A percentile compares a stretch with the other conserved stretches of the same genome.
Conservation (phyloP, 2,888 invertebrate genomes). For the Papilio elwesi region DNA sequence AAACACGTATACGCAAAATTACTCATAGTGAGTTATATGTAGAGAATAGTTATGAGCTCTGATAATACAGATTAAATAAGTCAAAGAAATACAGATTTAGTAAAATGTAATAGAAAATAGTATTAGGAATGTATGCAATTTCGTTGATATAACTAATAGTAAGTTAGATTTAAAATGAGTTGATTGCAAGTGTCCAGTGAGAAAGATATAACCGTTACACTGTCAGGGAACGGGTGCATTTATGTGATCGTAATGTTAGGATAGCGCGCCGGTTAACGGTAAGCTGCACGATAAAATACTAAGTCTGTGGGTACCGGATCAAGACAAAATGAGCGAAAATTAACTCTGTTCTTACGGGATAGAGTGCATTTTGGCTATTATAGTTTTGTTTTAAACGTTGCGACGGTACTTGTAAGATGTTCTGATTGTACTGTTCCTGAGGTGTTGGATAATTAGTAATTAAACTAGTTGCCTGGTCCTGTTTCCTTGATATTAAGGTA, state of each 20-base stretch:
- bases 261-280: conserved; percentile 36
- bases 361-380: conserved; percentile 1
- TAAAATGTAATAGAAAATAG: too few relatives aligned
- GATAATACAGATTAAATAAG: too few relatives aligned
- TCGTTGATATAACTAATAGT: background rate
- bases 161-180: background rate
- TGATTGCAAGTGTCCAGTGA: conserved; percentile 1
- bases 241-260: conserved; percentile 36
- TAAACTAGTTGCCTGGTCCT: background rate
- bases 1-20: too few relatives aligned
- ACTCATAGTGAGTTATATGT: too few relatives aligned
- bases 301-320: background rate
- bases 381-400: background rate
- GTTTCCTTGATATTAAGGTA: background rate
- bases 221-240: conserved; percentile 36
- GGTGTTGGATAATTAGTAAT: conserved; percentile 18
- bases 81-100: too few relatives aligned
- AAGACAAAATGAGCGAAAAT: background rate
- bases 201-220: conserved; percentile 35
- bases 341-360: background rate
- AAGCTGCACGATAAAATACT: conserved; percentile 19
- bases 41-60: too few relatives aligned
- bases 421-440: conserved; percentile 15
- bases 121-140: too few relatives aligned
- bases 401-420: conserved; percentile 20